Evolutionary conservation across 2,888 invertebrate genomes (phyloP).

Genomic region (Thymelicus sylvestris): DNA sequence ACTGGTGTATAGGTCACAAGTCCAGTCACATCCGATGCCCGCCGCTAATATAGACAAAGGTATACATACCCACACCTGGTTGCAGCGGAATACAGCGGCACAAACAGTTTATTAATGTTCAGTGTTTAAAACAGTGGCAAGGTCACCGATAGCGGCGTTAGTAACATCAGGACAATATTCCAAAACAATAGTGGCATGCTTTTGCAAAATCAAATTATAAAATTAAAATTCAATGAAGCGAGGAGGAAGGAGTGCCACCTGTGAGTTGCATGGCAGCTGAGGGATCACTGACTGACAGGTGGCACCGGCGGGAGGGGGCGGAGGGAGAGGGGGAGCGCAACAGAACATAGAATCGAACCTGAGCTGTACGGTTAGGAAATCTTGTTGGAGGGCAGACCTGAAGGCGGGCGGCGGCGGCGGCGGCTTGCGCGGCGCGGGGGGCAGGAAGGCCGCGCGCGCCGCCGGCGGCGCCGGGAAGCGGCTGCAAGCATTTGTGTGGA

Average conservation of each 20-base stretch:
- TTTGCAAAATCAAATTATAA: slow-evolving; percentile 21
- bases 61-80: slow-evolving; percentile 31
- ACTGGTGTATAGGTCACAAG: too few species aligned
- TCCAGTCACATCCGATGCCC: too few species aligned
- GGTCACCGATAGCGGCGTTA: too few species aligned
- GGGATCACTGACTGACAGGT: neutral
- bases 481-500: slow-evolving; percentile 47
- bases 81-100: slow-evolving; percentile 9
- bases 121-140: too few species aligned
- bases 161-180: neutral
- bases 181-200: slow-evolving; percentile 23
- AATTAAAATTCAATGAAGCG: slow-evolving; percentile 17
- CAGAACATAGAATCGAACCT: slow-evolving; percentile 83
- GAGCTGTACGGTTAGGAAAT: slow-evolving; percentile 89
- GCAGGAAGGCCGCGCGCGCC: slow-evolving; percentile 62
- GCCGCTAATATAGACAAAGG: slow-evolving; percentile 13
- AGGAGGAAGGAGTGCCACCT: too few species aligned
- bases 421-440: slow-evolving; percentile 83
- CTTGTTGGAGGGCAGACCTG: slow-evolving; percentile 88
- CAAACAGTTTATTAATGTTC: slow-evolving; percentile 18
- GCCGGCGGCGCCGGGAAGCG: slow-evolving; percentile 63
- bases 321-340: slow-evolving; percentile 45
- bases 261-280: too few species aligned
- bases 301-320: neutral
- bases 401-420: slow-evolving; percentile 86